Percentiles rank a stretch among this genome's conserved stretches.
These are phyloP conservation scores for Cuculus canorus DNA, from an alignment of 2,797 vertebrate genomes.

Conservation along the genomic window DNA sequence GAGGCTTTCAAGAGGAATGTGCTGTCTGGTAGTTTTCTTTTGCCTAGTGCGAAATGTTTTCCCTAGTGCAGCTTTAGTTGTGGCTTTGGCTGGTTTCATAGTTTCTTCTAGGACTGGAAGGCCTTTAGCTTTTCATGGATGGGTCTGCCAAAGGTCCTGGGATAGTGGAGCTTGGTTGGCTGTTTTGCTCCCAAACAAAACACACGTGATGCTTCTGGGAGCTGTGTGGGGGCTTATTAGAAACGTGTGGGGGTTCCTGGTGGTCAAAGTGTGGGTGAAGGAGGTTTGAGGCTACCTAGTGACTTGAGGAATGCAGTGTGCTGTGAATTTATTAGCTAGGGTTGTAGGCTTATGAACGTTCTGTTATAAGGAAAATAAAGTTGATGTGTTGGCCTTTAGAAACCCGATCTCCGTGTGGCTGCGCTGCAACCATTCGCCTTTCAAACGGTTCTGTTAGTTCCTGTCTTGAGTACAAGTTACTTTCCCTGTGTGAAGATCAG, in stretches of 20 bases:
- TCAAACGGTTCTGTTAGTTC: background rate
- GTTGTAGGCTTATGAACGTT: rapidly evolving
- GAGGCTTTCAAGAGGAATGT: background rate
- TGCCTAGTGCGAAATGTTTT: too few relatives aligned
- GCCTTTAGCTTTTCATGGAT: background rate
- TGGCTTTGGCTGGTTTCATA: background rate
- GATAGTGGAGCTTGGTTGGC: background rate
- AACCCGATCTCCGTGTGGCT: background rate
- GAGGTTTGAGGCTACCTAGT: rapidly evolving
- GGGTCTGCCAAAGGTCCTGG: background rate
- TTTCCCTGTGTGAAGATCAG: background rate
- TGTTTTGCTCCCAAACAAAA: background rate
- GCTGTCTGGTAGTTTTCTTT: background rate
- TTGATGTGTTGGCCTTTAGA: background rate
- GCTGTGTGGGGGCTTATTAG: background rate
- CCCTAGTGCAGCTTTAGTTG: background rate
- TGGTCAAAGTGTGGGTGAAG: background rate
- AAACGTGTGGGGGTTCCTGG: background rate
- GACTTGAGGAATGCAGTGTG: background rate
- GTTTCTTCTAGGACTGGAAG: background rate
- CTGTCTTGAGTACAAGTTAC: background rate
- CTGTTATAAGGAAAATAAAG: background rate
- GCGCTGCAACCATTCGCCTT: background rate
- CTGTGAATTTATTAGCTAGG: background rate
- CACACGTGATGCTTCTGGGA: background rate